phyloP scores from a whole-genome alignment of 1,140 invertebrate genomes.

The Pseudomyrmex pallidus region DNA sequence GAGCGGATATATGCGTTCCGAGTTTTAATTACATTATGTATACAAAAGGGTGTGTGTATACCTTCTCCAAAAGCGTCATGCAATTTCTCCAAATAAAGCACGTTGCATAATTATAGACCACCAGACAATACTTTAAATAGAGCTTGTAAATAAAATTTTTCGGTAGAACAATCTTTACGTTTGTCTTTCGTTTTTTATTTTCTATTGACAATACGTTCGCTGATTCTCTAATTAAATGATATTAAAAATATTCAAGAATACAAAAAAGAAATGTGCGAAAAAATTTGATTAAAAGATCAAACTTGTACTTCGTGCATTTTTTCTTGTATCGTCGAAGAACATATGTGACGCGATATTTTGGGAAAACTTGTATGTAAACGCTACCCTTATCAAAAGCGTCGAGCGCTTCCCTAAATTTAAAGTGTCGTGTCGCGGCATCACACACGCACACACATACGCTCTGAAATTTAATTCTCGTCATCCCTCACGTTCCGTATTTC shows the following conservation, averaged over 20 bases:
- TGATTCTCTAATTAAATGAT: background rate
- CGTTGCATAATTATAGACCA: background rate
- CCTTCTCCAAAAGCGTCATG: background rate
- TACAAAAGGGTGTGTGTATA: slow-evolving; percentile 2
- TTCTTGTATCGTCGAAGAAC: background rate
- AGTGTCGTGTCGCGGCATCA: slow-evolving; percentile 32
- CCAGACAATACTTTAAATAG: background rate
- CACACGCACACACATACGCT: background rate
- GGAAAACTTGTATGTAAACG: background rate
- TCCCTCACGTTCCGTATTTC: slow-evolving; percentile 21
- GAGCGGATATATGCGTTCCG: background rate
- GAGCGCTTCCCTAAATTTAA: slow-evolving; percentile 28
- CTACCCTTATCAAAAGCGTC: slow-evolving; percentile 30
- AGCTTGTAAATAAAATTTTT: background rate
- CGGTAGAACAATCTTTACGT: background rate
- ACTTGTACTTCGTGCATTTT: slow-evolving; percentile 1
- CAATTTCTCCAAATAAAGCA: background rate
- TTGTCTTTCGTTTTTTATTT: background rate
- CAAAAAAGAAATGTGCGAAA: background rate
- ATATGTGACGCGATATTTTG: slow-evolving; percentile 32
- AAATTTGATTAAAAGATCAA: too few species aligned
- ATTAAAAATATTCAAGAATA: background rate
- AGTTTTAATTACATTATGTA: slow-evolving; percentile 49
- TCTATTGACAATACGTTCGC: background rate
- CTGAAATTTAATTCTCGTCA: slow-evolving; percentile 54